Evolutionary conservation across 1,140 invertebrate species (phyloP).

Genomic region (Hypsibius dujardini): DNA sequence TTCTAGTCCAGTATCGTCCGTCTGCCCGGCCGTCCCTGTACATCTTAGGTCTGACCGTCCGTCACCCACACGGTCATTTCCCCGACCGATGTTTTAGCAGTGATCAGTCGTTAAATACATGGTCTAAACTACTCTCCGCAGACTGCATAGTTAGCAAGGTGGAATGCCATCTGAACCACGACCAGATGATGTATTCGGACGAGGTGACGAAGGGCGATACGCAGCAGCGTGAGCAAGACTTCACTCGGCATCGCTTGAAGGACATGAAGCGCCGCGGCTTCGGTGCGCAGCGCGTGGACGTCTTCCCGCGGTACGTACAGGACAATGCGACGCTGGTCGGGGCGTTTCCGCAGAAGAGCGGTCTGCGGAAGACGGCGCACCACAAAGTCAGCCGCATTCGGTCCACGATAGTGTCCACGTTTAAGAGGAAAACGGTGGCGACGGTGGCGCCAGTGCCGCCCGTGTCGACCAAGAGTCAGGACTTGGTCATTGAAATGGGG

Average conservation of each 20-base stretch:
- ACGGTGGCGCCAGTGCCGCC: background rate
- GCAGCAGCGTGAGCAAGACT: background rate
- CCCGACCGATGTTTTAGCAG: too few relatives aligned
- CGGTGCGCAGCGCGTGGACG: background rate
- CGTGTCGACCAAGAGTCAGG: background rate
- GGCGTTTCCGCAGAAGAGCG: background rate
- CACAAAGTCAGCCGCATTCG: background rate
- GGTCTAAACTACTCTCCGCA: background rate
- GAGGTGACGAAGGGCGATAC: background rate
- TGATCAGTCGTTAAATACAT: too few relatives aligned
- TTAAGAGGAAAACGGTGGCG: too few relatives aligned
- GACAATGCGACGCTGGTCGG: background rate
- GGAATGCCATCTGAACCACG: background rate
- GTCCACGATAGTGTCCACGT: background rate
- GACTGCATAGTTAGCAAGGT: background rate
- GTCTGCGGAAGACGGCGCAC: background rate
- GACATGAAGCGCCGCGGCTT: background rate
- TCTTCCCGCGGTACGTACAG: background rate
- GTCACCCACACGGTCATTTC: too few relatives aligned
- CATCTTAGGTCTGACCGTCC: too few relatives aligned
- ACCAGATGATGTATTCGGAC: background rate
- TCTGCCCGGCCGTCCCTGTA: too few relatives aligned
- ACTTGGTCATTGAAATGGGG: too few relatives aligned
- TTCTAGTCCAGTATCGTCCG: too few relatives aligned
- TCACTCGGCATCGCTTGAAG: background rate